Evolutionary conservation across 2,113 vertebrate species (phyloP).

Genomic region (Lophius piscatorius): DNA sequence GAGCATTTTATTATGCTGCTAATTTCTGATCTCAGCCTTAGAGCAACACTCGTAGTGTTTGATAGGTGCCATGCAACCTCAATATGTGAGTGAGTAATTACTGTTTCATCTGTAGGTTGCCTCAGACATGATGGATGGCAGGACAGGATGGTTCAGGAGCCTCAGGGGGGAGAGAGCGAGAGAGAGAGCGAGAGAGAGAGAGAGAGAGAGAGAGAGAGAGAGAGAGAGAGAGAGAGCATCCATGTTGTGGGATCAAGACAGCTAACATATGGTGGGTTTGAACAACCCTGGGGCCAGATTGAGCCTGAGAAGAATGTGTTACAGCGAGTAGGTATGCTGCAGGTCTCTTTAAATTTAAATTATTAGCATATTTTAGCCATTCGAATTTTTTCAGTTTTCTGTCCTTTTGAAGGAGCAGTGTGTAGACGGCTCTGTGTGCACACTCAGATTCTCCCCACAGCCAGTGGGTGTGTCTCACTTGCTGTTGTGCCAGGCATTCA

Average conservation of each 20-base stretch:
- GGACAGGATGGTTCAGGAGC: constrained; percentile 29
- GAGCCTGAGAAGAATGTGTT: constrained; percentile 3
- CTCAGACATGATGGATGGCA: constrained; percentile 60
- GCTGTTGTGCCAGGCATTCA: constrained; percentile 1
- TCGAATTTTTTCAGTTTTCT: too few relatives aligned
- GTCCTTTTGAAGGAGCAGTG: too few relatives aligned
- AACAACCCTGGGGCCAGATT: constrained; percentile 35
- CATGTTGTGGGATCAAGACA: constrained; percentile 50
- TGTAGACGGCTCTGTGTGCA: not conserved
- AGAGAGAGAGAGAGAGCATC: constrained; percentile 3
- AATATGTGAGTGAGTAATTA: constrained; percentile 59
- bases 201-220: not conserved
- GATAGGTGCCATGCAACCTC: constrained; percentile 68
- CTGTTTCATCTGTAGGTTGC: constrained; percentile 52
- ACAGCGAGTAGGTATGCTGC: too few relatives aligned
- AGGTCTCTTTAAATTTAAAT: too few relatives aligned
- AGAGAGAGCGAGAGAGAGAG: not conserved
- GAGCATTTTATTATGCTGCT: constrained; percentile 41
- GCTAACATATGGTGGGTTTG: constrained; percentile 46
- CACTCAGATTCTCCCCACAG: not conserved
- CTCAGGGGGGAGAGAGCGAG: constrained; percentile 12
- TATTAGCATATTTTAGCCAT: too few relatives aligned
- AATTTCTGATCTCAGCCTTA: constrained; percentile 52
- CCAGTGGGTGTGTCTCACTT: not conserved
- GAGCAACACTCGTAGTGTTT: constrained; percentile 62